Evolutionary conservation across 35 echinoderm and acorn worm species (phyloP).

Genomic region (Amphiura filiformis): DNA sequence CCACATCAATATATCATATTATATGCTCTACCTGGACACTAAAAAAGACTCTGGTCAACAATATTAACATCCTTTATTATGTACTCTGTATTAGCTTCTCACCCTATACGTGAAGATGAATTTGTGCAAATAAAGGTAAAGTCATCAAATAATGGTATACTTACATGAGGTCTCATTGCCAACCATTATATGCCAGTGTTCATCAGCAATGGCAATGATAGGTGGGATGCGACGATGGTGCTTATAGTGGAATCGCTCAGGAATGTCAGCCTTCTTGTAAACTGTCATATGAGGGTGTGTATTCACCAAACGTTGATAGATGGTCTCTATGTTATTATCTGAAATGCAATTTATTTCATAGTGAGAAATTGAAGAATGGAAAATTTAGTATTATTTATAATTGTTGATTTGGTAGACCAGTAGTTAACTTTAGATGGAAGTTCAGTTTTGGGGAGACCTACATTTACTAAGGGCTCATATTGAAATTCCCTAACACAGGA

Average conservation of each 20-base stretch:
- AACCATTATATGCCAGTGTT: slow-evolving; percentile 65
- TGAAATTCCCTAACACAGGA: too few species aligned
- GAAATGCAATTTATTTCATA: background rate
- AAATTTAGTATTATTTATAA: background rate
- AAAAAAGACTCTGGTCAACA: too few species aligned
- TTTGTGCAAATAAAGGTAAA: too few species aligned
- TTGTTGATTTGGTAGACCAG: too few species aligned
- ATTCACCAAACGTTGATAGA: slow-evolving; percentile 63
- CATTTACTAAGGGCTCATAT: too few species aligned
- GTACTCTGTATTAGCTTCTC: too few species aligned
- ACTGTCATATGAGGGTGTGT: slow-evolving; percentile 62
- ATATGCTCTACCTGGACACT: too few species aligned
- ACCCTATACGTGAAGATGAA: too few species aligned
- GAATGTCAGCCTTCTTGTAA: slow-evolving; percentile 81
- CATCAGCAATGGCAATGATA: slow-evolving; percentile 74
- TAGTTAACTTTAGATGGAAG: too few species aligned
- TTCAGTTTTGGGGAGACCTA: too few species aligned
- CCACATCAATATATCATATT: too few species aligned
- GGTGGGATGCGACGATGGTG: slow-evolving; percentile 81
- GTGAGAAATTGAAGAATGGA: background rate
- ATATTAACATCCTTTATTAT: too few species aligned
- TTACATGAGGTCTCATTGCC: background rate
- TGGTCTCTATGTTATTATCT: slow-evolving; percentile 31
- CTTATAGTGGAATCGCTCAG: slow-evolving; percentile 65
- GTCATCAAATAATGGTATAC: background rate